phyloP scores from a whole-genome alignment of 2,797 vertebrate genomes.

The Sternarchorhynchus goeldii region DNA sequence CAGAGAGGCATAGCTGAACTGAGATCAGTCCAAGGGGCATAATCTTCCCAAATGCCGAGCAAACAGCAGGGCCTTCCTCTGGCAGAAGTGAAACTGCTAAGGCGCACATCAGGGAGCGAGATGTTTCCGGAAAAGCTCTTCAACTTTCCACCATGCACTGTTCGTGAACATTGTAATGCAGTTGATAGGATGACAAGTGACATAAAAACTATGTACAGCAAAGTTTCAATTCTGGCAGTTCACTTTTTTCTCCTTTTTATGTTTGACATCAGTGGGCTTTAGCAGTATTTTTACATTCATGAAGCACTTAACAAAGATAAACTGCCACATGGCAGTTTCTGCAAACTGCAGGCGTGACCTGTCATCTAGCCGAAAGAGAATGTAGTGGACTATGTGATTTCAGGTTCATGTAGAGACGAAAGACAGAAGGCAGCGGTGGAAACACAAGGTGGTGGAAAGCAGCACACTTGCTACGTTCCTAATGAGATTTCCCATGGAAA shows the following conservation, averaged over 20 bases:
- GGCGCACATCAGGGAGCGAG: neutral
- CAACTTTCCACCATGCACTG: conserved; percentile 19
- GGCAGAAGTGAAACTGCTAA: conserved; percentile 28
- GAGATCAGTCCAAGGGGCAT: neutral
- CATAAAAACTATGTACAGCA: neutral
- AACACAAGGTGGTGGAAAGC: conserved; percentile 18
- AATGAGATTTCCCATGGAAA: conserved; percentile 4
- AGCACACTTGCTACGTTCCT: conserved; percentile 13
- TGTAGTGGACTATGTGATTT: neutral
- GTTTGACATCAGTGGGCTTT: neutral
- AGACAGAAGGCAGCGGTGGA: neutral
- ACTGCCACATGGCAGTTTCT: neutral
- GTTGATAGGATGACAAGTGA: conserved; percentile 10
- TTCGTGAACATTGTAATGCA: conserved; percentile 26
- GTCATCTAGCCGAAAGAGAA: neutral
- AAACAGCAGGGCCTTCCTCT: conserved; percentile 36
- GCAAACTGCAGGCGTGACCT: too few relatives aligned
- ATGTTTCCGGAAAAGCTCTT: conserved; percentile 23
- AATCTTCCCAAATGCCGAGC: conserved; percentile 15
- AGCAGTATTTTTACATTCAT: neutral
- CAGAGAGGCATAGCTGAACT: neutral
- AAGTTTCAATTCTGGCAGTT: neutral
- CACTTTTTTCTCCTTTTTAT: neutral
- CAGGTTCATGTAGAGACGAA: too few relatives aligned
- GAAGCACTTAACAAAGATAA: neutral